phyloP scores from a whole-genome alignment of 1,140 invertebrate species.

The Halesus radiatus region DNA sequence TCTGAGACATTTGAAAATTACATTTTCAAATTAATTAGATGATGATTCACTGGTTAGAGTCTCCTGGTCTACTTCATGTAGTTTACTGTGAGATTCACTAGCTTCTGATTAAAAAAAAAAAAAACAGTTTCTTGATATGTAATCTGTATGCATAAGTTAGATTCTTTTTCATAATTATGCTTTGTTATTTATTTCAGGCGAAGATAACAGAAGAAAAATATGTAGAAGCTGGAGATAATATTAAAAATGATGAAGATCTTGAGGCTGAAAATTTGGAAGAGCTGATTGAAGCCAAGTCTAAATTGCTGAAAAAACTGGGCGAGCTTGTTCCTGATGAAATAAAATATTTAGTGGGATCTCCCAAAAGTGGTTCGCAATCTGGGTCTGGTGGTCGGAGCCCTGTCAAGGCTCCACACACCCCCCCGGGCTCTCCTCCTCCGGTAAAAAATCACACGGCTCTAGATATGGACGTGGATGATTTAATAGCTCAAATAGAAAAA shows the following conservation, averaged over 20 bases:
- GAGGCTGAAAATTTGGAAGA: slow-evolving; percentile 54
- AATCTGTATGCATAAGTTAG: not conserved
- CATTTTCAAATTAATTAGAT: slow-evolving; percentile 14
- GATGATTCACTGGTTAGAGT: slow-evolving; percentile 50
- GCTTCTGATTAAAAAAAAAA: slow-evolving; percentile 35
- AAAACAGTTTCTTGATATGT: too few species aligned
- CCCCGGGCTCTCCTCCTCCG: slow-evolving; percentile 22
- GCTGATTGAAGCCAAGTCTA: slow-evolving; percentile 43
- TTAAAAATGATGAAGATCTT: slow-evolving; percentile 28
- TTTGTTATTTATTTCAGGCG: not conserved
- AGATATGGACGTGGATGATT: slow-evolving; percentile 55
- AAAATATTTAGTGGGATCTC: slow-evolving; percentile 52
- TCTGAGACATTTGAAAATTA: slow-evolving; percentile 45
- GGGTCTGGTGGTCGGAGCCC: slow-evolving; percentile 42
- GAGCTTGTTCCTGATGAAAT: slow-evolving; percentile 51
- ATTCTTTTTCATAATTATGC: not conserved
- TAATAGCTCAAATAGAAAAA: slow-evolving; percentile 55
- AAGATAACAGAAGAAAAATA: slow-evolving; percentile 1
- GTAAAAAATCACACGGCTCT: slow-evolving; percentile 42
- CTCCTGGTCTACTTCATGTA: slow-evolving; percentile 30
- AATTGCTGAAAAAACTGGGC: slow-evolving; percentile 52
- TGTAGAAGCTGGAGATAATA: not conserved
- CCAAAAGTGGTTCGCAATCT: slow-evolving; percentile 34
- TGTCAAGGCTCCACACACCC: slow-evolving; percentile 30
- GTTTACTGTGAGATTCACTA: slow-evolving; percentile 43